Evolutionary conservation across 1,140 invertebrate genomes (phyloP), one percentile per base, ranked within the genome.

Genomic region (Temnothorax longispinosus): DNA sequence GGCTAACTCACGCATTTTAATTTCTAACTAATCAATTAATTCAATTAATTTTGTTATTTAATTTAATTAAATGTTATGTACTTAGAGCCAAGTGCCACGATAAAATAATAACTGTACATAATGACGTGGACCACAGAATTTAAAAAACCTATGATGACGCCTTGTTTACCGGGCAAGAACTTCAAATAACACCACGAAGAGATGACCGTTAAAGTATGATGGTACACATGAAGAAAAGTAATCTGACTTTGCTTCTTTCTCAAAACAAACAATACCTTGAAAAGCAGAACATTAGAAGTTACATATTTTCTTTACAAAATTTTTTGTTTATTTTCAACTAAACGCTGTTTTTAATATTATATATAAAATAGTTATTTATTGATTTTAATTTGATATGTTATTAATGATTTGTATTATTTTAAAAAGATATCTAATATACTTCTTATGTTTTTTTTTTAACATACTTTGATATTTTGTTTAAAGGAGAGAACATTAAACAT

Each of bases 51-150:
- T 13, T 76, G 82, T 32, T 77, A 32, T 44, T 27, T 27, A 27
- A 27, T 27, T 27, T 1, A 27, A 27, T 27, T 27, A 27, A 27
- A 27, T 27, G 27, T 27, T 27, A 0, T 27, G 27, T 27, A 27
- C 32, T 95, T 91, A 5, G 97, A 97, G 15, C 97, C 97, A 71
- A 98, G 91, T 0, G 97, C 97, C 0, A 97, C 96, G 44, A 98
- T 94, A 38, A 97, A 94, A 93, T 98, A 98, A 92, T 98, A 98
- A 11, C 95, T 94, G 92, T 98, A 98, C 97, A 98, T 98, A 7
- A 97, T 90, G 3, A 97, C 95, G 88, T 98, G 98, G 5, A 98
- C 97, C 32, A 96, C 94, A 10, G 96, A 96, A 92, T 98, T 98
- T 38, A 97, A 90, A 21, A 96, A 94, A 60, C 95, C 96, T 15